Evolutionary conservation across 2,888 invertebrate genomes (phyloP).

Genomic region (Xestia c-nigrum): DNA sequence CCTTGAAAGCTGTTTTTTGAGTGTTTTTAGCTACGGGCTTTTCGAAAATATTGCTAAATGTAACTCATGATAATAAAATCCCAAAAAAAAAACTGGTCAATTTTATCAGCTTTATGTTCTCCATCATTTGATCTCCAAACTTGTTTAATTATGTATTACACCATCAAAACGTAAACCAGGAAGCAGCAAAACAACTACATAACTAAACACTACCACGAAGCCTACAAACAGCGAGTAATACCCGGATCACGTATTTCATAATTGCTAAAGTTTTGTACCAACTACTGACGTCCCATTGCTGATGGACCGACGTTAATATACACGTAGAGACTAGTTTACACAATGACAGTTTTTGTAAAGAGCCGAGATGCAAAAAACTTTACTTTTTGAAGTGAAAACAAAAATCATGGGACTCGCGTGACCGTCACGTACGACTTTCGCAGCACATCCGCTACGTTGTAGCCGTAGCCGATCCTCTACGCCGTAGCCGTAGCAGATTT

Average conservation of each 20-base stretch:
- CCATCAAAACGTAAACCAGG: background rate
- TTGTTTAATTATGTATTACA: background rate
- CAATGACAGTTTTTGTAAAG: background rate
- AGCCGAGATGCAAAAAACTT: too few species aligned
- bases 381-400: too few species aligned
- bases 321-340: background rate
- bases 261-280: constrained; percentile 46
- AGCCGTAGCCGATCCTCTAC: too few species aligned
- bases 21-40: too few species aligned
- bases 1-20: too few species aligned
- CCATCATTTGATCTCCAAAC: background rate
- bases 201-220: constrained; percentile 12
- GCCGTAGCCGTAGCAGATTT: too few species aligned
- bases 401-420: too few species aligned
- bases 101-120: background rate
- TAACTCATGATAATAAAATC: too few species aligned
- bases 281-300: constrained; percentile 17
- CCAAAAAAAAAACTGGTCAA: too few species aligned
- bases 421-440: too few species aligned
- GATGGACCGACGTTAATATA: background rate
- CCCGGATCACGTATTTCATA: constrained; percentile 38
- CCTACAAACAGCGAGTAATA: constrained; percentile 6
- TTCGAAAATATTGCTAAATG: too few species aligned
- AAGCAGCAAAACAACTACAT: background rate
- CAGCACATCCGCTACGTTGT: too few species aligned